phyloP scores from a whole-genome alignment of 2,113 vertebrate genomes.

The Regulus satrapa region DNA sequence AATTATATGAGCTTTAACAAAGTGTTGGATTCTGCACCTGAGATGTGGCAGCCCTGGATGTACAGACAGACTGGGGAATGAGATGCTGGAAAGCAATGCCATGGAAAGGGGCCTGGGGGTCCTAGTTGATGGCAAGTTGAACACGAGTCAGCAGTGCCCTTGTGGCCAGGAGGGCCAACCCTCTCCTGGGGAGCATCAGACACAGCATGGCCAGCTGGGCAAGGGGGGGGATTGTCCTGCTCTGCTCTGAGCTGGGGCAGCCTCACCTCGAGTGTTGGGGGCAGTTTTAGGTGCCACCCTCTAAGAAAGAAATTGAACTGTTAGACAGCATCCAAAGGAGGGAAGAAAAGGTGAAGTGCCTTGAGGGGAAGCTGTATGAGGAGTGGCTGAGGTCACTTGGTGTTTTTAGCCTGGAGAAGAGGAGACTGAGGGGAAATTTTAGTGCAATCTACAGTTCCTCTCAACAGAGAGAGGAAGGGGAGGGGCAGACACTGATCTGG shows the following conservation, averaged over 20 bases:
- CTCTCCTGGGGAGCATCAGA: accelerated
- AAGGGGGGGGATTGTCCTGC: neutral
- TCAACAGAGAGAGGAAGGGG: neutral
- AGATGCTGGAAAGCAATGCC: accelerated
- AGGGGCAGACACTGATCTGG: neutral
- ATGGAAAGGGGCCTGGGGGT: accelerated
- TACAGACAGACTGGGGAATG: neutral
- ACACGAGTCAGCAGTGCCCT: accelerated
- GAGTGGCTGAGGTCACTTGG: neutral
- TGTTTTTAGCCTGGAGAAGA: neutral
- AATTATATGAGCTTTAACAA: accelerated
- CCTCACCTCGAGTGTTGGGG: accelerated
- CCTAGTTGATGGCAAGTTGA: accelerated
- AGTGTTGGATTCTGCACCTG: accelerated
- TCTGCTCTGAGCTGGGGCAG: accelerated
- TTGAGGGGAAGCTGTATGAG: accelerated
- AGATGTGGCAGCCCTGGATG: neutral
- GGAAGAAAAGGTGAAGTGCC: neutral
- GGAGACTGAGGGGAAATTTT: neutral
- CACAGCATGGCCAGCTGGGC: accelerated
- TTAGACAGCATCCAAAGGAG: too few species aligned
- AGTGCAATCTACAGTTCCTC: neutral
- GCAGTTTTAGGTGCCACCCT: accelerated
- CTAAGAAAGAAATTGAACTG: accelerated
- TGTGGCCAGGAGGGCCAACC: neutral